These are phyloP conservation scores for Alouatta caraya DNA, from an alignment of 2,797 vertebrate genomes.

Conservation along the genomic window DNA sequence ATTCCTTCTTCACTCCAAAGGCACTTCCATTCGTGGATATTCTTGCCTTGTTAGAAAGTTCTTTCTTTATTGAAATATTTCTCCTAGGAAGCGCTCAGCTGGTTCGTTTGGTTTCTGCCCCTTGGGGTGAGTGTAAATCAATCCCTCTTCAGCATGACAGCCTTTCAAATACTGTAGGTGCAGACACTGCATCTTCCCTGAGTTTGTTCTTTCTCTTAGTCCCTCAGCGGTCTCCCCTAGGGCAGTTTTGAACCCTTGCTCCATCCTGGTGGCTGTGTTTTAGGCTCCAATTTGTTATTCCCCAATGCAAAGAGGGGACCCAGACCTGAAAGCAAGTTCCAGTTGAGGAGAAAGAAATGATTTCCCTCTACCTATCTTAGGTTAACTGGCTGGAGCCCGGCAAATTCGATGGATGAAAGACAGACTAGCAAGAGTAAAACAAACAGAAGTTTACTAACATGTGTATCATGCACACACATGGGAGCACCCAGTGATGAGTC, in stretches of 20 bases:
- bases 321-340: neutral
- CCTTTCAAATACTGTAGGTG: conserved; percentile 24
- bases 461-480: neutral
- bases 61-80: conserved; percentile 31
- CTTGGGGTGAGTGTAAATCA: neutral
- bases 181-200: neutral
- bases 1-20: neutral
- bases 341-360: neutral
- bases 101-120: neutral
- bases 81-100: neutral
- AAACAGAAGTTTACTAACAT: neutral
- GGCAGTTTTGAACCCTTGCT: neutral
- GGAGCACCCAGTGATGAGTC: neutral
- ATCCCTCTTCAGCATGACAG: conserved; percentile 30
- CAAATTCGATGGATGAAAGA: neutral
- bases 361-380: neutral
- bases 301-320: neutral
- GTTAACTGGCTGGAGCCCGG: neutral
- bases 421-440: neutral
- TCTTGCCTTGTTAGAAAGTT: neutral
- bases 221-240: neutral
- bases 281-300: neutral
- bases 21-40: neutral
- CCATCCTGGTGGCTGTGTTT: neutral
- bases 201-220: neutral